Conservation (phyloP, 1,140 invertebrate genomes). For the Cherax quadricarinatus region DNA sequence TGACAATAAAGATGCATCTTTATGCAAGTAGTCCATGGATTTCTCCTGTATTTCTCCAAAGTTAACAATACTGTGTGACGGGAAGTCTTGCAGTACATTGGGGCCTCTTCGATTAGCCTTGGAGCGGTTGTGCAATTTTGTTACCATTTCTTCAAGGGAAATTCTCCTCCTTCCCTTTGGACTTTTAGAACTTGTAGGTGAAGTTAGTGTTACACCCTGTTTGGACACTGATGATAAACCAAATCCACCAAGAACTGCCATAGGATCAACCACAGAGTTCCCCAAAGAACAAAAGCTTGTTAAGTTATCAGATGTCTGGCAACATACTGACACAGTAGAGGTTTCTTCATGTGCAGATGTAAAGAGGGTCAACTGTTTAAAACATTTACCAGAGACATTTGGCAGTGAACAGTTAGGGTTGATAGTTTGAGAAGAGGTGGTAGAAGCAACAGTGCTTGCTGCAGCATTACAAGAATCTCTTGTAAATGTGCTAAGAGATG, state of each 20-base stretch:
- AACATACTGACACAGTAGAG: neutral
- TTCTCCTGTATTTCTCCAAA: slow-evolving; percentile 3
- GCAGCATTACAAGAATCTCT: neutral
- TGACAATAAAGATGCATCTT: neutral
- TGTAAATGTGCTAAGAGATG: neutral
- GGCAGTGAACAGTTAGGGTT: slow-evolving; percentile 31
- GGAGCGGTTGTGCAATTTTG: slow-evolving; percentile 35
- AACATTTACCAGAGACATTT: slow-evolving; percentile 39
- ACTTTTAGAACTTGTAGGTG: slow-evolving; percentile 35
- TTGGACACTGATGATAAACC: neutral
- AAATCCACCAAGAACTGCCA: neutral
- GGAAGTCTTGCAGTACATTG: slow-evolving; percentile 32
- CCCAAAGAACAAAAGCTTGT: neutral
- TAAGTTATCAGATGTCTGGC: neutral
- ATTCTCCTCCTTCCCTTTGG: slow-evolving; percentile 43
- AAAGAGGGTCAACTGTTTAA: slow-evolving; percentile 33
- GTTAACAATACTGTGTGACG: slow-evolving; percentile 17
- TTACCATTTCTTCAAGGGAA: slow-evolving; percentile 59
- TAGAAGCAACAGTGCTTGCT: neutral
- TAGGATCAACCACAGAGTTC: slow-evolving; percentile 5
- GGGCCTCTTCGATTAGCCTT: neutral
- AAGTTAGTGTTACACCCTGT: neutral
- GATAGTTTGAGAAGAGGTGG: neutral
- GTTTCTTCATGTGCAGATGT: slow-evolving; percentile 1
- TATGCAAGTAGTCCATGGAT: neutral